Evolutionary conservation across 2,797 vertebrate genomes (phyloP).

Genomic region (Hypotaenidia philippensis): DNA sequence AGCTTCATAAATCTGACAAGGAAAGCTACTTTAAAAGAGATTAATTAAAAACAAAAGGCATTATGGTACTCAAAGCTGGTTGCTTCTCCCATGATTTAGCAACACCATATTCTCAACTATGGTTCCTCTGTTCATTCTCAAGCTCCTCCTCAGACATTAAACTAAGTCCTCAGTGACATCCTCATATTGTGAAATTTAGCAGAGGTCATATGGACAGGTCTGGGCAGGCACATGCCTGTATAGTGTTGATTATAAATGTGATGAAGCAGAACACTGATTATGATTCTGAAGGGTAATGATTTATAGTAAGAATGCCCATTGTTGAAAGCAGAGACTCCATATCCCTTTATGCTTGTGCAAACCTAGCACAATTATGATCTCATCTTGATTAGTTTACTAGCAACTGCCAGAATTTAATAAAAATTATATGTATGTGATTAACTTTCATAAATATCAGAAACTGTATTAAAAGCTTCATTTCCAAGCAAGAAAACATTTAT

Average conservation of each 20-base stretch:
- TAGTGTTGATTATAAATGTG: neutral
- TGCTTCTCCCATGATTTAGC: neutral
- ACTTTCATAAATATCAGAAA: neutral
- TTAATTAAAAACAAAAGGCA: neutral
- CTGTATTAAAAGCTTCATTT: neutral
- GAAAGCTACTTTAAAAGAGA: neutral
- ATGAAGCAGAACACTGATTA: neutral
- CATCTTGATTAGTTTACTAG: conserved; percentile 7
- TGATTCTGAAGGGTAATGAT: neutral
- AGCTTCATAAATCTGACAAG: neutral
- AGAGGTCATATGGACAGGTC: neutral
- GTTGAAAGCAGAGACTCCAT: neutral
- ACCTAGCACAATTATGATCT: neutral
- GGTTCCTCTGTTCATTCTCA: neutral
- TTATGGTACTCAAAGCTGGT: neutral
- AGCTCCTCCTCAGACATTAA: neutral
- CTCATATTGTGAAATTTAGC: neutral
- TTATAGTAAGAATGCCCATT: neutral
- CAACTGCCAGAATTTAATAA: conserved; percentile 14
- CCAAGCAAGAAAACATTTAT: neutral
- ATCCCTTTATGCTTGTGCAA: neutral
- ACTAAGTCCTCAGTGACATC: neutral
- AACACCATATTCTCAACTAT: neutral
- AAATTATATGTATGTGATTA: neutral
- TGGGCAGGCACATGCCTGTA: neutral